phyloP scores from a whole-genome alignment of 1,140 invertebrate genomes.

The Zophobas atratus region DNA sequence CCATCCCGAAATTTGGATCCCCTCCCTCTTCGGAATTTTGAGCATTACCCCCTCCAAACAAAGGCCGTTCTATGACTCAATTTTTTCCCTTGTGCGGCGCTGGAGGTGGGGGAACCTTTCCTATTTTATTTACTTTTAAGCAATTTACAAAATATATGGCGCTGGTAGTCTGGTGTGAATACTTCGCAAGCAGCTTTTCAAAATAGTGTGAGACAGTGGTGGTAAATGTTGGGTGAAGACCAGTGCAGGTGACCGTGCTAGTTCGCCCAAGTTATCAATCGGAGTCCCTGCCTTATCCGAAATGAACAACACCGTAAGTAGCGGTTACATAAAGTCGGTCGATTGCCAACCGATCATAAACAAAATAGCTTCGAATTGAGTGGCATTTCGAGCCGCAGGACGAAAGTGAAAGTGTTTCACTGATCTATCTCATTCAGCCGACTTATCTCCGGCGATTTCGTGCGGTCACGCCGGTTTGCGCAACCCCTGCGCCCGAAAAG shows the following conservation, averaged over 20 bases:
- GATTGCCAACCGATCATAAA: conserved; percentile 36
- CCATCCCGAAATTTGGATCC: neutral
- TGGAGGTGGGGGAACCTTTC: conserved; percentile 28
- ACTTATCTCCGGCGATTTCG: neutral
- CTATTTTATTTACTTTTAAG: conserved; percentile 41
- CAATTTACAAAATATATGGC: conserved; percentile 42
- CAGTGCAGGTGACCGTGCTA: conserved; percentile 31
- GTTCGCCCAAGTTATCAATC: conserved; percentile 18
- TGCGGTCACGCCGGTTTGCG: neutral
- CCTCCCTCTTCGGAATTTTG: neutral
- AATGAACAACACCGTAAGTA: conserved; percentile 38
- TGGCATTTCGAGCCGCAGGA: conserved; percentile 25
- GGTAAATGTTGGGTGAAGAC: conserved; percentile 36
- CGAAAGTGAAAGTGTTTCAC: conserved; percentile 41
- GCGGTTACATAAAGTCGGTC: conserved; percentile 33
- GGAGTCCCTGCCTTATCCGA: conserved; percentile 1
- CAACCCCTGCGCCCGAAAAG: neutral
- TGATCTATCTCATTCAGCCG: conserved; percentile 28
- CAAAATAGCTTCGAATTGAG: conserved; percentile 38
- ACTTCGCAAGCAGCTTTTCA: conserved; percentile 15
- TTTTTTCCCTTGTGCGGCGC: conserved; percentile 12
- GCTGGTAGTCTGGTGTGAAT: conserved; percentile 28
- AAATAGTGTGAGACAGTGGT: conserved; percentile 27
- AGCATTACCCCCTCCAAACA: neutral
- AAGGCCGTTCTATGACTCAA: conserved; percentile 9